A percentile compares a stretch with the other conserved stretches of the same genome.
Evolutionary conservation across 2,113 vertebrate genomes (phyloP).

Genomic region (Glaucidium brasilianum): DNA sequence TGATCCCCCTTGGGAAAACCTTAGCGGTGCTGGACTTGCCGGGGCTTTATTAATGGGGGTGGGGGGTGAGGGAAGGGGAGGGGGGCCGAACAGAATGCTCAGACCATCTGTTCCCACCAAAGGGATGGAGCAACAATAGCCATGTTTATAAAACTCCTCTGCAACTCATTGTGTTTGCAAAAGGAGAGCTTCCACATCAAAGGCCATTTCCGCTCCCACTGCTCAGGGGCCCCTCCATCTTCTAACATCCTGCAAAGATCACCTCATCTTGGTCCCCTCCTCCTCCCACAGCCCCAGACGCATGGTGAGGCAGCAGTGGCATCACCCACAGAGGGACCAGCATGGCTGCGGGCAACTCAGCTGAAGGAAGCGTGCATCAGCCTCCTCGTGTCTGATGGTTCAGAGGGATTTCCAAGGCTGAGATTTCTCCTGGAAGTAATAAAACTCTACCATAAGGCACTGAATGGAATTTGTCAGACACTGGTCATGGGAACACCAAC

Average conservation of each 20-base stretch:
- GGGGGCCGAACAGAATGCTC: background rate
- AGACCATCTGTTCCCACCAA: constrained; percentile 57
- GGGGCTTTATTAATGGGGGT: constrained; percentile 37
- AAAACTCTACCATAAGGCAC: background rate
- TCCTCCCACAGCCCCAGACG: background rate
- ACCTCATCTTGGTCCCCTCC: background rate
- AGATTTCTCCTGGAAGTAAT: background rate
- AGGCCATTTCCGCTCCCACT: constrained; percentile 8
- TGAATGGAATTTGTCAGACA: background rate
- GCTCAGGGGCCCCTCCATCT: background rate
- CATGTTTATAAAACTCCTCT: constrained; percentile 61
- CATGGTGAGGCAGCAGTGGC: background rate
- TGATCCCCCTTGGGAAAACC: constrained; percentile 54
- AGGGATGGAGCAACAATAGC: constrained; percentile 44
- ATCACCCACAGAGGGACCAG: background rate
- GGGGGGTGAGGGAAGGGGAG: background rate
- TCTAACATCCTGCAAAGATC: background rate
- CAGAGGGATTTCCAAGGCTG: background rate
- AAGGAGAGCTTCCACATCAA: constrained; percentile 57
- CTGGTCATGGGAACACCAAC: background rate
- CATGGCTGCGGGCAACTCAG: background rate
- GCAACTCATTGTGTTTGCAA: constrained; percentile 29
- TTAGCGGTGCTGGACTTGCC: background rate
- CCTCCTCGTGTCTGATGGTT: fast-evolving
- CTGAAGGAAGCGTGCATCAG: fast-evolving